Evolutionary conservation across 2,888 invertebrate species (phyloP).

Genomic region (Harmothoe impar): DNA sequence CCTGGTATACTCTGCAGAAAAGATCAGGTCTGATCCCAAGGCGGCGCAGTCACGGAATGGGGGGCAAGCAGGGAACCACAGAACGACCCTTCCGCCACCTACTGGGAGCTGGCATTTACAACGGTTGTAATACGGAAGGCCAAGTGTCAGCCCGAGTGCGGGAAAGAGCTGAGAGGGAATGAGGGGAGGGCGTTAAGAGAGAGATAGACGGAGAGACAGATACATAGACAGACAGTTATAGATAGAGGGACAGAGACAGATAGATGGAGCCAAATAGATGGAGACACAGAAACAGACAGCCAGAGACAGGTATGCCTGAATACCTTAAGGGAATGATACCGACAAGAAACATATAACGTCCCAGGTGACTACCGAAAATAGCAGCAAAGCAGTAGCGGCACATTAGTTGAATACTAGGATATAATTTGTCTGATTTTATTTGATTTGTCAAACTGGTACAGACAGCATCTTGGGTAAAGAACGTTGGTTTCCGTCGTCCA

Average conservation of each 20-base stretch:
- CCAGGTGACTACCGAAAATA: too few species aligned
- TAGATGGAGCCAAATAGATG: not conserved
- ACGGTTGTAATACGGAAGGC: not conserved
- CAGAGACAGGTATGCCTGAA: not conserved
- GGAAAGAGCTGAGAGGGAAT: not conserved
- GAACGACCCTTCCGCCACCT: not conserved
- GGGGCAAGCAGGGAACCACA: not conserved
- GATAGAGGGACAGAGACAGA: not conserved
- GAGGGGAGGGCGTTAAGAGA: not conserved
- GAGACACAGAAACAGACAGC: not conserved
- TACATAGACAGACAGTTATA: not conserved
- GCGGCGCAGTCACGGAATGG: not conserved
- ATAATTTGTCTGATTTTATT: too few species aligned
- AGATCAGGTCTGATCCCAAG: conserved; percentile 11
- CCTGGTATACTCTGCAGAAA: not conserved
- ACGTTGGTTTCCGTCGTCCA: too few species aligned
- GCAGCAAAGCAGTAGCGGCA: too few species aligned
- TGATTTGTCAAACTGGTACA: too few species aligned
- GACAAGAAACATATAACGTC: too few species aligned
- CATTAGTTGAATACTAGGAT: too few species aligned
- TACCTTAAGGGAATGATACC: too few species aligned
- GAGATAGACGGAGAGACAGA: not conserved
- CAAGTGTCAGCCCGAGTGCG: conserved; percentile 32
- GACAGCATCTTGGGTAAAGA: too few species aligned
- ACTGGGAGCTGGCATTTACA: conserved; percentile 41